phyloP scores from a whole-genome alignment of 2,797 vertebrate genomes.

The Labroides dimidiatus region DNA sequence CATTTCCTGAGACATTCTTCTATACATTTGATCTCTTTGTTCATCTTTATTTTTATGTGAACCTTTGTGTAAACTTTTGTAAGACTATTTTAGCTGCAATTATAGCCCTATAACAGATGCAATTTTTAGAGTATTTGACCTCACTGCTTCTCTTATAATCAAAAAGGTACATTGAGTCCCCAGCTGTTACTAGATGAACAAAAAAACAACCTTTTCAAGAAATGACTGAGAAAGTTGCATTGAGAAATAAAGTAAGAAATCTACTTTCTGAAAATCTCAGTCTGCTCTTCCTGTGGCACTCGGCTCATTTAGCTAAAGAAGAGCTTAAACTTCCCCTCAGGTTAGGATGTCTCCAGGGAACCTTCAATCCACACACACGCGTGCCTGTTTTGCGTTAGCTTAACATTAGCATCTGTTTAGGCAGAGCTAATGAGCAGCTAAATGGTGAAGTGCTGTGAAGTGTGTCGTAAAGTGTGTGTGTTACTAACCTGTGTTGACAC shows the following conservation, averaged over 20 bases:
- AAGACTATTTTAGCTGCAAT: no score
- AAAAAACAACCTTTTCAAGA: background rate
- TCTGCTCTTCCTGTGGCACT: slow-evolving; percentile 11
- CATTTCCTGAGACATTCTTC: no score
- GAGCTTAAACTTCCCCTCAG: slow-evolving; percentile 50
- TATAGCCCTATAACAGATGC: no score
- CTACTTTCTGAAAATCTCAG: slow-evolving; percentile 15
- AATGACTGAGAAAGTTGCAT: slow-evolving; percentile 14
- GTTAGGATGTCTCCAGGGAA: slow-evolving; percentile 46
- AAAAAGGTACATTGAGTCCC: background rate
- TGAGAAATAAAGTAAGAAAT: slow-evolving; percentile 18
- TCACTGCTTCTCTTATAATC: no score
- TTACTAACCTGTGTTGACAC: slow-evolving; percentile 58
- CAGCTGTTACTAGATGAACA: slow-evolving; percentile 9
- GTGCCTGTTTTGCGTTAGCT: background rate
- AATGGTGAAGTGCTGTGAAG: slow-evolving; percentile 65
- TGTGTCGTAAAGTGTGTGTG: slow-evolving; percentile 40
- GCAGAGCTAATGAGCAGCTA: slow-evolving; percentile 66
- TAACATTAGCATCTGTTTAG: slow-evolving; percentile 74
- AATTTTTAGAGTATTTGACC: no score
- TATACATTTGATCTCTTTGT: no score
- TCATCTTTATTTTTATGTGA: no score
- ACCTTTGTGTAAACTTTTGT: no score
- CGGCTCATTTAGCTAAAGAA: slow-evolving; percentile 42
- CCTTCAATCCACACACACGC: slow-evolving; percentile 18